Conservation (phyloP, 2,113 vertebrate species). For the Cyprinus carpio region DNA sequence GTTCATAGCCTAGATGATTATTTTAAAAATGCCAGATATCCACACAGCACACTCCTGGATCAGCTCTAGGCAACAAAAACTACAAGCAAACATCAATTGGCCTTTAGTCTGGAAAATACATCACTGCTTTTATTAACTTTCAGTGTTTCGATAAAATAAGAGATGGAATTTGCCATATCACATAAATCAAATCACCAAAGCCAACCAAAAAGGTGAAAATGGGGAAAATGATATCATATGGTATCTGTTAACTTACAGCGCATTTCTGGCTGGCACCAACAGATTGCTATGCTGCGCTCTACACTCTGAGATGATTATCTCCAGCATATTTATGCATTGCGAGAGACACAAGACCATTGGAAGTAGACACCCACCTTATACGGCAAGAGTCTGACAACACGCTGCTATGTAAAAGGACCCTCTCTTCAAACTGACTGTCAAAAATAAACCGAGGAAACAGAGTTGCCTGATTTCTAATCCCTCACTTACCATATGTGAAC, state of each 20-base stretch:
- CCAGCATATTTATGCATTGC: background rate
- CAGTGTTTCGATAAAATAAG: background rate
- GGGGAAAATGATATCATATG: background rate
- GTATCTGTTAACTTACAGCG: background rate
- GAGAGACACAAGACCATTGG: background rate
- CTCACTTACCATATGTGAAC: background rate
- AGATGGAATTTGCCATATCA: background rate
- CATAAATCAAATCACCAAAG: background rate
- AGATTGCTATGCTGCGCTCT: background rate
- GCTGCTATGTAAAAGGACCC: conserved; percentile 12
- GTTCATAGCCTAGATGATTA: background rate
- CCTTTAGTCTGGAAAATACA: background rate
- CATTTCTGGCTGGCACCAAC: conserved; percentile 1
- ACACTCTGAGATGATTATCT: conserved; percentile 10
- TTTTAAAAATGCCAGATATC: conserved; percentile 2
- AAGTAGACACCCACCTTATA: conserved; percentile 22
- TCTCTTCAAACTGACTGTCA: background rate
- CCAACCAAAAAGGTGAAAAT: background rate
- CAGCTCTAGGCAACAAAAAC: background rate
- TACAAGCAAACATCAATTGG: background rate
- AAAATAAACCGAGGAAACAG: background rate
- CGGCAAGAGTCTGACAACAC: background rate
- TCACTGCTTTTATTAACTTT: background rate
- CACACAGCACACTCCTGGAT: conserved; percentile 50
- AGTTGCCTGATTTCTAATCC: background rate